Conservation (phyloP, 2,888 invertebrate species). For the Habroteleia sp. region DNA sequence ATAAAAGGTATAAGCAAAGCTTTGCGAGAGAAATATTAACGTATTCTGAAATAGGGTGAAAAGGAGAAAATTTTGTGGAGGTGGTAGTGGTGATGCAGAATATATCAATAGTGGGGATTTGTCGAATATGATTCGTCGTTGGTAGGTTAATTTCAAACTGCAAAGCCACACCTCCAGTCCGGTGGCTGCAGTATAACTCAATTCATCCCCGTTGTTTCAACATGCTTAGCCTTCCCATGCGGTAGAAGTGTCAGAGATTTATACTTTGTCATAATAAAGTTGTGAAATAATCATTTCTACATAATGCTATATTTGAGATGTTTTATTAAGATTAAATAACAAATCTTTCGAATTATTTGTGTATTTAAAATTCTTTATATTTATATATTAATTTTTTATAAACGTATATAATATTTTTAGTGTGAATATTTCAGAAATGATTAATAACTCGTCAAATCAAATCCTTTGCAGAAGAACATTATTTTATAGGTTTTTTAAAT, state of each 20-base stretch:
- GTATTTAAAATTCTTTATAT: neutral
- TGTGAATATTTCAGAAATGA: too few species aligned
- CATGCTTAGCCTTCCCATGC: constrained; percentile 50
- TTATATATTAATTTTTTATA: neutral
- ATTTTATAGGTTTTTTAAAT: too few species aligned
- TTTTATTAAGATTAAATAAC: too few species aligned
- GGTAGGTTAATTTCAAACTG: constrained; percentile 73
- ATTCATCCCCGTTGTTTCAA: constrained; percentile 71
- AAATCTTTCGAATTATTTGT: too few species aligned
- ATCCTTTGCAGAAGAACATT: too few species aligned
- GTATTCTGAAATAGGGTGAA: constrained; percentile 37
- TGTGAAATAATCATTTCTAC: constrained; percentile 48
- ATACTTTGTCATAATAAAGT: constrained; percentile 58
- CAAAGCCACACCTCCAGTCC: constrained; percentile 74
- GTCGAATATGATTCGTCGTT: constrained; percentile 77
- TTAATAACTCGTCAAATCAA: too few species aligned
- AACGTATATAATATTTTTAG: too few species aligned
- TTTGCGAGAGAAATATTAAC: constrained; percentile 58
- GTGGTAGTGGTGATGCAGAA: constrained; percentile 66
- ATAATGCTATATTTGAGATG: constrained; percentile 25
- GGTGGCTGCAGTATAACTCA: constrained; percentile 70
- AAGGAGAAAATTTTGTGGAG: constrained; percentile 56
- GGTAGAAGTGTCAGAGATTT: constrained; percentile 55
- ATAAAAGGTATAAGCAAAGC: constrained; percentile 65
- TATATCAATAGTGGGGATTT: constrained; percentile 70